Evolutionary conservation across 2,797 vertebrate species (phyloP), one percentile per base, ranked within the genome.

Genomic region (Botia almorhae): DNA sequence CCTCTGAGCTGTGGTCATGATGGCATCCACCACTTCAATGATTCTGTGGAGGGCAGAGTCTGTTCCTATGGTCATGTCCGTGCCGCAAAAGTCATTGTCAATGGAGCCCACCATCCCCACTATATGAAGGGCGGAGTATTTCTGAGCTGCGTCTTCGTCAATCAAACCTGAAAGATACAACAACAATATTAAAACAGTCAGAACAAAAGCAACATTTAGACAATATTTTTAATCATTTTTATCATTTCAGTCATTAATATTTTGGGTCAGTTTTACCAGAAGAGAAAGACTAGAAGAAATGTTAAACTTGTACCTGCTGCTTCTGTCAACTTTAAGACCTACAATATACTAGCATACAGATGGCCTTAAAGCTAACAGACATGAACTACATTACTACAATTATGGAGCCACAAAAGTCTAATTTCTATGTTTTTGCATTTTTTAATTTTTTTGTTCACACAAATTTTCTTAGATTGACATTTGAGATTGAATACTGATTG

Each of bases 21-120:
- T 99, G 19, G 98, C 98, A 14, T 99, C 98, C 58, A 99, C 94
- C 39, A 99, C 98, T 88, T 99, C 98, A 8, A 99, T 99, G 89
- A 99, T 99, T 83, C 98, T 93, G 86, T 99, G 98, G 87, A 99
- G 89, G 19, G 98, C 98, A 0, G 98, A 99, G 92, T 99, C 98
- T 0, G 98, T 99, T 56, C 98, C 98, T 63, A 99, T 99, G 11
- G 98, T 99, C 97, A 99, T 99, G 89, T 99, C 98, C 0, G 98
- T 99, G 74, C 98, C 98, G 7, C 98, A 99, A 92, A 99, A 99
- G 91, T 99, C 98, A 12, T 99, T 99, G 81, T 99, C 98, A 12
- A 99, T 99, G 85, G 98, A 99, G 78, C 98, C 98, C 21, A 99
- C 98, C 97, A 99, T 98, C 21, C 98, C 98, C 78, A 99, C 98